A percentile compares a stretch with the other conserved stretches of the same genome.
phyloP scores from a whole-genome alignment of 1,140 invertebrate genomes.

The Maconellicoccus hirsutus region DNA sequence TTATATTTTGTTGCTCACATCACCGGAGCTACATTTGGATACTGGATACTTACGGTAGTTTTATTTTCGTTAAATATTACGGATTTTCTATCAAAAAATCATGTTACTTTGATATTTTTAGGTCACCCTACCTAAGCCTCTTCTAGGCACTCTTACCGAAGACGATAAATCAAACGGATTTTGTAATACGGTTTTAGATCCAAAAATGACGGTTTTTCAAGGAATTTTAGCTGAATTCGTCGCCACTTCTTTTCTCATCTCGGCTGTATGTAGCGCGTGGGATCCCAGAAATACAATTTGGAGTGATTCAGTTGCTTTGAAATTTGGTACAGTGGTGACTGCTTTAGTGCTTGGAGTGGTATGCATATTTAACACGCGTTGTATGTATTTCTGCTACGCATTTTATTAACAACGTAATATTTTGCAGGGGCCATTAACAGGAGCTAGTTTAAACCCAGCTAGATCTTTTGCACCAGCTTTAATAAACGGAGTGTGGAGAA shows the following conservation, averaged over 20 bases:
- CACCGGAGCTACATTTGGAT: background rate
- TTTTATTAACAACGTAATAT: background rate
- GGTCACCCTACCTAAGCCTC: background rate
- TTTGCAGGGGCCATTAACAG: constrained; percentile 54
- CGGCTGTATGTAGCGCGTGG: constrained; percentile 51
- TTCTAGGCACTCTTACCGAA: background rate
- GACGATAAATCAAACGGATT: constrained; percentile 31
- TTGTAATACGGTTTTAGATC: constrained; percentile 47
- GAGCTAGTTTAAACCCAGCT: constrained; percentile 70
- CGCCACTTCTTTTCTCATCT: constrained; percentile 44
- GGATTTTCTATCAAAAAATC: constrained; percentile 17
- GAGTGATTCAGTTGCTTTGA: constrained; percentile 45
- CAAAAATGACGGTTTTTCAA: constrained; percentile 35
- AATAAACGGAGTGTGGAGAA: constrained; percentile 50
- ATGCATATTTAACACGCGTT: background rate
- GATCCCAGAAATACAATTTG: constrained; percentile 45
- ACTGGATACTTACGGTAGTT: background rate
- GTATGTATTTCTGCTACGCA: too few relatives aligned
- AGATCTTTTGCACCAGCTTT: constrained; percentile 63
- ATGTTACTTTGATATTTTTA: background rate
- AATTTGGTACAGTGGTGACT: constrained; percentile 50
- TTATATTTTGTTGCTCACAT: background rate
- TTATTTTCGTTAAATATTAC: background rate
- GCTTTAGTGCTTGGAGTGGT: constrained; percentile 46
- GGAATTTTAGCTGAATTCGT: constrained; percentile 46